Evolutionary conservation across 2,797 vertebrate species (phyloP), one percentile per base, ranked within the genome.

Genomic region (Silurus lanzhouensis): DNA sequence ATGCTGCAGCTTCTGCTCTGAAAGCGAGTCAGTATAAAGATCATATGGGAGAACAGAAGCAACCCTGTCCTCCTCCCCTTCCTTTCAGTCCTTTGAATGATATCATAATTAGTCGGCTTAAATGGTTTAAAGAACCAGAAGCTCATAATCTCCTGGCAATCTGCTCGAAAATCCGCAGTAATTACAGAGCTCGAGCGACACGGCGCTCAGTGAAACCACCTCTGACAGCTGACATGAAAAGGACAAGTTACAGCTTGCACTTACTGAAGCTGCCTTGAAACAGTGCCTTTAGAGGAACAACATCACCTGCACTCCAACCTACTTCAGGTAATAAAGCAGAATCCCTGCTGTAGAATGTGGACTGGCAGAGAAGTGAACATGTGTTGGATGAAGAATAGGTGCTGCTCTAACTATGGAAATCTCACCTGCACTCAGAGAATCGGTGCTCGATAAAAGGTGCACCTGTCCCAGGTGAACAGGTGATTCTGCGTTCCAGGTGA

Each of bases 91-190:
- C 46, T 83, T 72, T 85, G 71, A 84, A 27, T 64, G 76, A 87
- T 64, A 83, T 76, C 88, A 85, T 86, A 85, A 85, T 89, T 85
- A 83, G 74, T 85, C 71, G 78, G 44, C 60, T 55, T 70, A 83
- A 85, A 88, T 64, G 81, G 68, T 88, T 86, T 85, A 78, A 44
- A 83, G 76, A 85, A 85, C 19, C 1, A 76, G 66, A 83, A 86
- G 84, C 81, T 68, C n/a, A 76, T 82, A 87, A 87, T 86, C 82
- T 75, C 66, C 67, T 46, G 57, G 71, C 67, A 83, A 81, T 87
- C 89, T 81, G 48, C n/a, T 46, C 67, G 76, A 87, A 84, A 83
- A 79, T 86, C 87, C 81, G 31, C 86, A 84, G 84, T 87, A 81
- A 91, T 88, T 88, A 86, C 58, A 83, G 83, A 87, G 87, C 44